Conservation (phyloP, 2,888 invertebrate species). For the Coleophora flavipennella region DNA sequence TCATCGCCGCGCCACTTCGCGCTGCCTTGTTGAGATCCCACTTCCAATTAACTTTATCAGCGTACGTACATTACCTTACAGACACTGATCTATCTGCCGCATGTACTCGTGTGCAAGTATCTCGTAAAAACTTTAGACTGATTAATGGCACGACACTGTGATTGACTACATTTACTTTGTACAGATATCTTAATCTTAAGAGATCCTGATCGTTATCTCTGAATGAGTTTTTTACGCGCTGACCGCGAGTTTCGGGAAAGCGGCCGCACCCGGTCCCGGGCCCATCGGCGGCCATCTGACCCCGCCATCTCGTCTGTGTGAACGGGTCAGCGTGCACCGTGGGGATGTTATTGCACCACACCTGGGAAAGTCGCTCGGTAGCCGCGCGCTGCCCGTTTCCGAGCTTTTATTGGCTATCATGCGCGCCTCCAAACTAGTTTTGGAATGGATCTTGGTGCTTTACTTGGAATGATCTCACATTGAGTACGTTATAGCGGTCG, state of each 20-base stretch:
- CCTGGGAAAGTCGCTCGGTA: slow-evolving; percentile 58
- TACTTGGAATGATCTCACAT: slow-evolving; percentile 47
- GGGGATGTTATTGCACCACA: slow-evolving; percentile 42
- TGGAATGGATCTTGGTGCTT: slow-evolving; percentile 49
- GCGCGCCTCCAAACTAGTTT: slow-evolving; percentile 60
- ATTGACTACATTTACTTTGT: too few relatives aligned
- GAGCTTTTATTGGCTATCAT: slow-evolving; percentile 63
- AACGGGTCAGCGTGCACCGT: slow-evolving; percentile 14
- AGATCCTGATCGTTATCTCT: neutral
- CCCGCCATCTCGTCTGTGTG: too few relatives aligned
- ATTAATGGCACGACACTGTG: too few relatives aligned
- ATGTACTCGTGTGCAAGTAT: neutral
- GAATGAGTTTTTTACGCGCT: neutral
- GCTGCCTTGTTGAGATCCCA: slow-evolving; percentile 11
- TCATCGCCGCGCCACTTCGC: slow-evolving; percentile 13
- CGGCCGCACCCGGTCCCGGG: slow-evolving; percentile 24
- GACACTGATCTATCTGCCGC: slow-evolving; percentile 3
- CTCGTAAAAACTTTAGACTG: too few relatives aligned
- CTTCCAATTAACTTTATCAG: slow-evolving; percentile 21
- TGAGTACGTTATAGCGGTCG: slow-evolving; percentile 35
- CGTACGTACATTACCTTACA: slow-evolving; percentile 4
- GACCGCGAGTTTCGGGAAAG: slow-evolving; percentile 28
- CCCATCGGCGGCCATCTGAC: slow-evolving; percentile 26
- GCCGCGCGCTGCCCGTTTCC: slow-evolving; percentile 51
- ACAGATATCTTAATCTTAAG: too few relatives aligned